Percentiles rank a stretch among this genome's conserved stretches.
phyloP scores from a whole-genome alignment of 2,888 invertebrate genomes.

The Scelioninae gen. 1 region DNA sequence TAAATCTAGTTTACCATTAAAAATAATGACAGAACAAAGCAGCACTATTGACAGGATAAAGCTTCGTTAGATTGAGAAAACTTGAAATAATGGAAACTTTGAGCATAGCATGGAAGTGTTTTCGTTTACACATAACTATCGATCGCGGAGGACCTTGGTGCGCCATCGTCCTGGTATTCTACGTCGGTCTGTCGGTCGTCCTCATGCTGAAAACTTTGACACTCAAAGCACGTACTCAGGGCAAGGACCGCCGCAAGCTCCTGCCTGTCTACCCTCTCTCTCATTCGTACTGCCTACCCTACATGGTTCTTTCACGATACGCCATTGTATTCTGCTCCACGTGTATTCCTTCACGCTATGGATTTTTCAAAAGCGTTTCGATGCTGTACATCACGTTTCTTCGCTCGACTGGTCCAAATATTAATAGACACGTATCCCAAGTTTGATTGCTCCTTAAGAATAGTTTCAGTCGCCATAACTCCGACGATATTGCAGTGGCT shows the following conservation, averaged over 20 bases:
- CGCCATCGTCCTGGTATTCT: slow-evolving; percentile 77
- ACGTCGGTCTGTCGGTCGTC: slow-evolving; percentile 79
- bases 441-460: slow-evolving; percentile 53
- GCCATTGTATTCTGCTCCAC: slow-evolving; percentile 81
- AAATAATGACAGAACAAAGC: not conserved
- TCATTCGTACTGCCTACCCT: slow-evolving; percentile 69
- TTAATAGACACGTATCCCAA: slow-evolving; percentile 57
- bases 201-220: slow-evolving; percentile 82
- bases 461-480: slow-evolving; percentile 17
- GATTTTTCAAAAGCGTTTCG: slow-evolving; percentile 82
- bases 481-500: not conserved
- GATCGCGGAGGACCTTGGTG: slow-evolving; percentile 84
- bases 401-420: slow-evolving; percentile 70
- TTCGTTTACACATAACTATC: slow-evolving; percentile 79
- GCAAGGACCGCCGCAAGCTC: slow-evolving; percentile 85
- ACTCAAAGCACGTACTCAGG: slow-evolving; percentile 84
- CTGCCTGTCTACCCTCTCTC: slow-evolving; percentile 73
- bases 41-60: not conserved
- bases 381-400: slow-evolving; percentile 73
- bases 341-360: slow-evolving; percentile 80
- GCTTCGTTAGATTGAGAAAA: slow-evolving; percentile 22
- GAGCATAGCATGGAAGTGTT: slow-evolving; percentile 57
- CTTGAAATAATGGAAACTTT: slow-evolving; percentile 64
- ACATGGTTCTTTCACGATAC: slow-evolving; percentile 75
- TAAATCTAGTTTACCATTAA: too few species aligned